Base-by-base conservation (phyloP, 30 jellyfish, hydroid and myxozoan species). In the Aurelia aurita region DNA sequence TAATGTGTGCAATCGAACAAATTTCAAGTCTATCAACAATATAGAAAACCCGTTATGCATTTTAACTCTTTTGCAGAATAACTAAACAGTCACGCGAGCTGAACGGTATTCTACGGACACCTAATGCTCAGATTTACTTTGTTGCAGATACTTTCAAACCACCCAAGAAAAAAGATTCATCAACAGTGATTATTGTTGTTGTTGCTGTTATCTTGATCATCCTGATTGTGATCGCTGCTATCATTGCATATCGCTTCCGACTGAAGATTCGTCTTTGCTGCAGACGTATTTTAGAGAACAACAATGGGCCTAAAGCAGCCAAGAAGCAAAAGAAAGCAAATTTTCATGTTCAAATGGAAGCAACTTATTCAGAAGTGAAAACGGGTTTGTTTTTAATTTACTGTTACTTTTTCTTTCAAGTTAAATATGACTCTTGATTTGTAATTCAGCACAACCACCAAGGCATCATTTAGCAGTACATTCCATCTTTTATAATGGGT, bases 331-430 rank as follows among this genome's bases (percentile, higher is more conserved):
- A 69, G 81, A 74, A 74, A 34, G 59, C 58, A 28, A 74, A n/a
- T 15, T 74, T 74, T 55, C 58, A 44, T 15, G 86, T 74, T 18
- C 32, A 74, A 74, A 74, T 74, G 61, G 86, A 74, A 29, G 75
- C 86, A 26, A 74, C 75, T 13, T 74, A 22, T 23, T 57, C 86
- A 15, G 74, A 47, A 19, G 26, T 74, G 3, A 74, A 74, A 29
- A 55, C 58, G 9, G 86, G 86, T 78, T 15, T 61, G 54, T 12
- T 72, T 47, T 35, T 20, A 39, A 9, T 72, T 14, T 18, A 16
- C 29, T 44, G 25, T 39, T 39, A 2, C 51, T 15, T 6, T 39
- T 39, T 39, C 9, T 39, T 15, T n/a, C n/a, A n/a, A 39, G 15
- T 39, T 14, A 39, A 39, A 39, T 39, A n/a, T n/a, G n/a, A n/a